Conservation (phyloP, 2,888 invertebrate species). For the Ornithoptera alexandrae region DNA sequence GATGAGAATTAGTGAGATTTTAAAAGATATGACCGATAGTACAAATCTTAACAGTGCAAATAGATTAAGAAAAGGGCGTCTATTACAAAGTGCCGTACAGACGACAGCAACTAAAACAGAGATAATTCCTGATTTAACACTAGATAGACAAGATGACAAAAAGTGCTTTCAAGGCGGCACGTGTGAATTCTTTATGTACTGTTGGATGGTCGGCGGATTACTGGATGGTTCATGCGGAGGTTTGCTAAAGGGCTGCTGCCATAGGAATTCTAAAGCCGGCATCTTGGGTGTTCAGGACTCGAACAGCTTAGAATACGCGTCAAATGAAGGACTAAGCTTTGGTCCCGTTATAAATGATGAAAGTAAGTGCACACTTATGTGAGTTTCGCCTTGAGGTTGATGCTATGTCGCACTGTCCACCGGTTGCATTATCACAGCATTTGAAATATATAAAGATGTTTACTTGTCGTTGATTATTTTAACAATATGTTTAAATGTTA, state of each 20-base stretch:
- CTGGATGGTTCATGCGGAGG: slow-evolving; percentile 91
- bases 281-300: slow-evolving; percentile 82
- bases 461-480: neutral
- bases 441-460: slow-evolving; percentile 4
- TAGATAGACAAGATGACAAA: slow-evolving; percentile 67
- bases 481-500: neutral
- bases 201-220: slow-evolving; percentile 94
- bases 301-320: slow-evolving; percentile 81
- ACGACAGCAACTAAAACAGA: slow-evolving; percentile 32
- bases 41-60: slow-evolving; percentile 39
- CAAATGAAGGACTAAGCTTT: slow-evolving; percentile 83
- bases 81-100: slow-evolving; percentile 41
- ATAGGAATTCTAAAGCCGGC: slow-evolving; percentile 85
- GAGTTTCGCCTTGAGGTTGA: slow-evolving; percentile 13
- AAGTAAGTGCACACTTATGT: slow-evolving; percentile 80
- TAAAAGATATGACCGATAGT: slow-evolving; percentile 52
- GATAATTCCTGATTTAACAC: slow-evolving; percentile 33
- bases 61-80: slow-evolving; percentile 49
- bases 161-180: slow-evolving; percentile 86
- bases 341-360: slow-evolving; percentile 89
- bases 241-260: slow-evolving; percentile 92
- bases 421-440: neutral
- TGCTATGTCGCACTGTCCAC: slow-evolving; percentile 31
- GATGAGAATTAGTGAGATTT: slow-evolving; percentile 58
- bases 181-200: slow-evolving; percentile 94